Evolutionary conservation across 2,888 invertebrate species (phyloP).

Genomic region (Tipula helvola): DNA sequence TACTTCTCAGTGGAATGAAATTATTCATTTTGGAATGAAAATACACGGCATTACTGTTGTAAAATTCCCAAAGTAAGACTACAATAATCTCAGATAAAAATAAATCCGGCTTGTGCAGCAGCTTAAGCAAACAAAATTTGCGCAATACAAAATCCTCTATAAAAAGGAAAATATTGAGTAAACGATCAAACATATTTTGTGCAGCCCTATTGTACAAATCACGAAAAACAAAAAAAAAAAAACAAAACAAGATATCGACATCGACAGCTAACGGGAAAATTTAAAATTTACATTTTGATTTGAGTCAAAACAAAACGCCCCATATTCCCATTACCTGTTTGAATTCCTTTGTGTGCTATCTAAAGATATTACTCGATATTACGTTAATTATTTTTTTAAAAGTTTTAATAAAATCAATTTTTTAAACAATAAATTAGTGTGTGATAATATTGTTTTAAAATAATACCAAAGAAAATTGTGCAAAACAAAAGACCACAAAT

Average conservation of each 20-base stretch:
- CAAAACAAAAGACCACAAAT: not conserved
- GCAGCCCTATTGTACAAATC: not conserved
- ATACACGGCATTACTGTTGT: too few species aligned
- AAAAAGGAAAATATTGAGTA: not conserved
- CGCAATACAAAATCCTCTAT: too few species aligned
- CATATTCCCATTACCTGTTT: not conserved
- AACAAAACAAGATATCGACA: not conserved
- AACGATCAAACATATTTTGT: not conserved
- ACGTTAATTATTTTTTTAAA: not conserved
- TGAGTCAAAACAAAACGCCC: not conserved
- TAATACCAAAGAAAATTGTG: not conserved
- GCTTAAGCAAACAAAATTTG: too few species aligned
- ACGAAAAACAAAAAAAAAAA: not conserved
- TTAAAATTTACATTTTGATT: not conserved
- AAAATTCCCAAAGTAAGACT: too few species aligned
- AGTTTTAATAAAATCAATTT: not conserved
- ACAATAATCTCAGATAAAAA: too few species aligned
- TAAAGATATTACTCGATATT: not conserved
- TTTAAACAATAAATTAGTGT: not conserved
- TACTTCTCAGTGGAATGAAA: too few species aligned
- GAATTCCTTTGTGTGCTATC: not conserved
- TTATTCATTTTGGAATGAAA: too few species aligned
- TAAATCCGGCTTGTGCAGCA: too few species aligned
- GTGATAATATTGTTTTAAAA: not conserved
- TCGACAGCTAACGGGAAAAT: not conserved